A percentile compares a stretch with the other conserved stretches of the same genome.
These are phyloP conservation scores for Nemotelus nigrinus DNA, from an alignment of 2,888 invertebrate genomes.

Conservation along the genomic window DNA sequence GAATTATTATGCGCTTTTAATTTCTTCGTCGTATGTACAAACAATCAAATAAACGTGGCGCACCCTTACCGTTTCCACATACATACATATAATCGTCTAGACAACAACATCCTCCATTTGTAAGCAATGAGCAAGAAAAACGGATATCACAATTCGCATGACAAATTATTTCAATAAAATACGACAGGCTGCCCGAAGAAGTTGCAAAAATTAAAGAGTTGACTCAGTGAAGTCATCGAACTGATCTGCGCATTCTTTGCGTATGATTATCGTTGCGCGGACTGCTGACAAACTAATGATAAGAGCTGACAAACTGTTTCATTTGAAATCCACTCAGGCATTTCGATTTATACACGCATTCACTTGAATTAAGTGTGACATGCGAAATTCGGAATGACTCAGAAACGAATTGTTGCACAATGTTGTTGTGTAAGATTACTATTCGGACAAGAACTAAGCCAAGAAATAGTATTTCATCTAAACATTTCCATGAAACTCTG, in stretches of 20 bases:
- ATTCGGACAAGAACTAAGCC: no score
- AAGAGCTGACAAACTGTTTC: background rate
- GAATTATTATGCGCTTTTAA: no score
- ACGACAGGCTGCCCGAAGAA: background rate
- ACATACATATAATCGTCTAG: conserved; percentile 14
- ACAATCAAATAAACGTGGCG: no score
- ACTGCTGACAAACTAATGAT: background rate
- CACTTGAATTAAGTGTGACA: background rate
- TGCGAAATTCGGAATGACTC: background rate
- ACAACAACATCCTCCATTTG: conserved; percentile 34
- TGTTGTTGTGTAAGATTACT: no score
- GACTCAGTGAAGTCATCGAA: conserved; percentile 31
- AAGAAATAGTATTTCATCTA: no score
- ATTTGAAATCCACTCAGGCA: conserved; percentile 16
- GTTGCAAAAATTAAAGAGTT: background rate
- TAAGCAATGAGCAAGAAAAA: conserved; percentile 4
- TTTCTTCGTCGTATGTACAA: no score
- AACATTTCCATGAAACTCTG: no score
- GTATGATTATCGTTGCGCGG: background rate
- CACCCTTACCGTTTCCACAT: no score
- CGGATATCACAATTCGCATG: conserved; percentile 38
- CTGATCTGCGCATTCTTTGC: background rate
- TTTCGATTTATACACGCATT: background rate
- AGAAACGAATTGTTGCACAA: background rate
- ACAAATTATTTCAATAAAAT: conserved; percentile 16